Base-by-base conservation (phyloP, 2,113 vertebrate genomes). In the Rhinoderma darwinii region DNA sequence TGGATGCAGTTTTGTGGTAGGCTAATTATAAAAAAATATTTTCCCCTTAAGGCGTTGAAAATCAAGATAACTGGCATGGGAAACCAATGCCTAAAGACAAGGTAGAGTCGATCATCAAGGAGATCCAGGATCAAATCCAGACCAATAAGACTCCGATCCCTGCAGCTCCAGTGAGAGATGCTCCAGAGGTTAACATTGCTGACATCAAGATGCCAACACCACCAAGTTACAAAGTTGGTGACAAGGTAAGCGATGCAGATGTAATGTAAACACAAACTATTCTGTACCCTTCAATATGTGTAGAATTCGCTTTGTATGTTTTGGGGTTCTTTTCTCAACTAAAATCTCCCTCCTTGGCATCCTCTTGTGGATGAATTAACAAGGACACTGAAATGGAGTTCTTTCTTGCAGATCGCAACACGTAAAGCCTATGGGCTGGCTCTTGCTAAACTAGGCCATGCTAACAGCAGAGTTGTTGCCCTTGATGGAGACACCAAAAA, bases 401-500 rank as follows among this genome's bases (percentile, higher is more conserved):
- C 9, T 78, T 7, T 59, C 20, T 86, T 68, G 25, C 86, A 97
- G 96, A 82, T 97, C 51, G 92, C 96, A 78, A 96, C 96, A 12
- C 92, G 95, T 30, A 93, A 91, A 82, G 96, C 96, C 0, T 97
- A 96, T 5, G 96, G 96, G 1, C 7, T 93, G 3, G 96, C 96
- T 4, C 89, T 98, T 89, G 94, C 93, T 25, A 97, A 91, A 79
- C 84, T 98, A 81, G 96, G 96, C 12, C 74, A 92, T 30, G 84
- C 89, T 0, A 96, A 95, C 66, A 27, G 91, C 47, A 93, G 93
- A 81, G 94, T 97, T 83, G 87, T 97, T 18, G 95, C 95, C 2
- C 91, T 97, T 2, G 95, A 97, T 77, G 94, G 95, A n/a, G 95
- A 97, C 90, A 96, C 95, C 32, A 97, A 96, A 86, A 96, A 95